Conservation (phyloP, 2,797 vertebrate genomes). For the Limnodromus scolopaceus region DNA sequence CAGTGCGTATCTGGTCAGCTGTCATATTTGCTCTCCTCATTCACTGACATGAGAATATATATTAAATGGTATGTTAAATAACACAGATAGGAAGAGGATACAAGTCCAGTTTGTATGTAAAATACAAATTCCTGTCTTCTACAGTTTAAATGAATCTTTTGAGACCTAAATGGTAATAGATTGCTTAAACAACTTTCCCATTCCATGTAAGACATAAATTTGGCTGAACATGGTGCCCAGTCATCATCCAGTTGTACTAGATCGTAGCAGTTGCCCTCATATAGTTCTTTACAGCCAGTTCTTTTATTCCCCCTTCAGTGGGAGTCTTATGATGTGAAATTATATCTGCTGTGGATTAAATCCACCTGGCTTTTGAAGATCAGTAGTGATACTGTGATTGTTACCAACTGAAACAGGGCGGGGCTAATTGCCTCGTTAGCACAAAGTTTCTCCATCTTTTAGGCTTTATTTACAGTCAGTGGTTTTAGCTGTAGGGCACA, state of each 20-base stretch:
- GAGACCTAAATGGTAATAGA: not conserved
- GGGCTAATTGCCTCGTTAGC: not conserved
- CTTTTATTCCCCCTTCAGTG: not conserved
- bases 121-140: not conserved
- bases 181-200: not conserved
- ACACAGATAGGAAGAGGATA: not conserved
- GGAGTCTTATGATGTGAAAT: not conserved
- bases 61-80: not conserved
- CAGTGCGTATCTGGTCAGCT: not conserved
- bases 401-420: not conserved
- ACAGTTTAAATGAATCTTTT: not conserved
- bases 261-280: not conserved
- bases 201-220: not conserved
- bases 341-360: not conserved
- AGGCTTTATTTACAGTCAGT: not conserved
- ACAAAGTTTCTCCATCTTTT: not conserved
- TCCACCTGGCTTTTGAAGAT: not conserved
- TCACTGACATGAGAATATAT: not conserved
- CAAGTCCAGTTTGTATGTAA: not conserved
- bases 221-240: not conserved
- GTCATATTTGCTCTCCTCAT: not conserved
- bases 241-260: not conserved
- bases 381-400: not conserved
- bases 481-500: not conserved
- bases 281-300: not conserved